Base-by-base conservation (phyloP, 1,140 invertebrate genomes). In the Drosophila pallidifrons region DNA sequence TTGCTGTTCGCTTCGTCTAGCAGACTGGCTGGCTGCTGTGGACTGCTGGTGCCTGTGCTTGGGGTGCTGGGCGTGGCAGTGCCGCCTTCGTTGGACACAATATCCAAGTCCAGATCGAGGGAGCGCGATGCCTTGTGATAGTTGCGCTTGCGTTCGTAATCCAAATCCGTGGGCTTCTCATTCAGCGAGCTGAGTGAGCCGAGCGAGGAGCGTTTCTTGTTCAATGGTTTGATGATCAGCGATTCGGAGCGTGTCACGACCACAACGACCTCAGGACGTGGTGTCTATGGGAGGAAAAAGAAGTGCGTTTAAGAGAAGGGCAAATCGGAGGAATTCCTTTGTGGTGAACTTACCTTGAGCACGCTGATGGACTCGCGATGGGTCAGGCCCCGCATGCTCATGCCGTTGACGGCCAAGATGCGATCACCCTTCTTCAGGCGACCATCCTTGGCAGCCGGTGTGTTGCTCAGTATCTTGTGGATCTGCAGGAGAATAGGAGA, bases 331-430 rank as follows among this genome's bases (percentile, higher is more conserved):
- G 41, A 43, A 2, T 43, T n/a, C 20, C 20, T 43, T 15, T 15
- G 6, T 15, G n/a, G 30, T 6, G 30, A 8, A 55, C 67, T 52
- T 93, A 96, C 96, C 94, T 98, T 98, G 1, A 98, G 94, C 69
- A 98, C 95, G 74, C 96, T 94, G 58, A 98, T 94, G 66, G 97
- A 97, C 91, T 98, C 96, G 11, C 95, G 94, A 91, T 98, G 97
- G 28, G 96, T 97, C 15, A 98, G 93, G 57, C 96, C 96, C 64
- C 95, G 94, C 92, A 97, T 96, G 72, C 94, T 95, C 86, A 95
- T 95, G n/a, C 97, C 97, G 92, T 99, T 98, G 75, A 98, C 98
- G 41, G 97, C 97, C 41, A 97, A 93, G 8, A 99, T 96, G 82
- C 97, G 95, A 85, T 98, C 97, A 11, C 98, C 97, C 87, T 96